Evolutionary conservation across 2,797 vertebrate species (phyloP), one percentile per base, ranked within the genome.

Genomic region (Microchirus variegatus): DNA sequence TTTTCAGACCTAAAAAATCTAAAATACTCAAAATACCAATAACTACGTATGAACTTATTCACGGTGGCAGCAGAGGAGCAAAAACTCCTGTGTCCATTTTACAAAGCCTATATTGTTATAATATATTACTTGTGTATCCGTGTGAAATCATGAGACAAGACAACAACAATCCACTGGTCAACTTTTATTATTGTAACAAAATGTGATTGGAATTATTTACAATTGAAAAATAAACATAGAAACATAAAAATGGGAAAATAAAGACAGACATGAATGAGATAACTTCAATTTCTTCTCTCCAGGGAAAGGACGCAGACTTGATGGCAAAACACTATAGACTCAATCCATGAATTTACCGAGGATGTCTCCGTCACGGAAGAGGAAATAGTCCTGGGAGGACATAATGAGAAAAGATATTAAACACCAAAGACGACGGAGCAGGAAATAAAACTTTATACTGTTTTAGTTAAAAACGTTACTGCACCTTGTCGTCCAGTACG

Each of bases 341-440:
- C 91, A 99, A 10, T 96, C 94, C n/a, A 94, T 43, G 0, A 96
- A 99, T 87, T 99, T 99, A 41, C 97, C 98, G 42, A 99, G 95
- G 82, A 99, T 98, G 76, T 99, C 97, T 38, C 89, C 94, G 64
- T 99, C 96, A 89, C 98, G 95, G 90, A 99, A 99, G 87, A 99
- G 90, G 90, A 94, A 99, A 77, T 99, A 99, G 58, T 99, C 98
- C 98, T 99, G 81, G 81, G 0, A 51, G 72, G 85, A 84, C 44
- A 75, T 65, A 69, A 83, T 0, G 58, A 53, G 64, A 60, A 80
- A 10, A 35, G 12, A 31, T 3, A 19, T 59, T 1, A 18, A 66
- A 53, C 10, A 3, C 10, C 38, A 37, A 3, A 35, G 41, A 41
- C 22, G 13, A 37, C 6, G 17, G 15, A 53, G 2, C 10, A 8